Evolutionary conservation across 2,113 vertebrate species (phyloP).

Genomic region (Globicephala melas): DNA sequence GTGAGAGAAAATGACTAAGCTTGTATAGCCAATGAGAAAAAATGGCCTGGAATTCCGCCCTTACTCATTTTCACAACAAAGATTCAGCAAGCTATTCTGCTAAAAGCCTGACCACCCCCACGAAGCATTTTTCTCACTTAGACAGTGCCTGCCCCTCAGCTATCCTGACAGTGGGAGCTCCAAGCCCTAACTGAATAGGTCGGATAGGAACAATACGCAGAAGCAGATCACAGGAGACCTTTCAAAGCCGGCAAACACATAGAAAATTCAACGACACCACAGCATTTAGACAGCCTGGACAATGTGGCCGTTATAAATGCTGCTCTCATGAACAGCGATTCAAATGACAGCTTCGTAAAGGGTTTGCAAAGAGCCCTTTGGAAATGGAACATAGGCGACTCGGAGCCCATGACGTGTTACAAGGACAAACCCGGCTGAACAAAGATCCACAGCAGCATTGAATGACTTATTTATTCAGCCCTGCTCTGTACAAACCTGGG

Average conservation of each 20-base stretch:
- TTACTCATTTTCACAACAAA: conserved; percentile 52
- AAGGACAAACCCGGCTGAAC: conserved; percentile 51
- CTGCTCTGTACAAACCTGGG: conserved; percentile 31
- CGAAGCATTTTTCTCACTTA: background rate
- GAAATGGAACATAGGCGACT: conserved; percentile 61
- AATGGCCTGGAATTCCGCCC: background rate
- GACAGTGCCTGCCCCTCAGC: background rate
- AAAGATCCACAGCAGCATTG: conserved; percentile 30
- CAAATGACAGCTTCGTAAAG: conserved; percentile 65
- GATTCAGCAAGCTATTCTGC: background rate
- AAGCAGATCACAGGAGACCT: conserved; percentile 52
- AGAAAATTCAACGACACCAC: conserved; percentile 51
- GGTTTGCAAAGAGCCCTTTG: conserved; percentile 51
- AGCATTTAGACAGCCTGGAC: conserved; percentile 36
- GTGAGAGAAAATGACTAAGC: background rate
- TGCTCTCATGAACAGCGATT: conserved; percentile 60
- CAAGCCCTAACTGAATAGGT: conserved; percentile 14
- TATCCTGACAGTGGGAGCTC: background rate
- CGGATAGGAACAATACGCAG: conserved; percentile 24
- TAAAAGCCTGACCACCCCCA: conserved; percentile 1
- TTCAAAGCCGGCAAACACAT: conserved; percentile 48
- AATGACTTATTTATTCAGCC: conserved; percentile 67
- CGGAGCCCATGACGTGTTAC: conserved; percentile 39
- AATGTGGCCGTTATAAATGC: background rate
- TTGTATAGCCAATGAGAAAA: conserved; percentile 20